Percentiles rank a stretch among this genome's conserved stretches.
Evolutionary conservation across 1,140 invertebrate species (phyloP).

Genomic region (Papilio polytes): DNA sequence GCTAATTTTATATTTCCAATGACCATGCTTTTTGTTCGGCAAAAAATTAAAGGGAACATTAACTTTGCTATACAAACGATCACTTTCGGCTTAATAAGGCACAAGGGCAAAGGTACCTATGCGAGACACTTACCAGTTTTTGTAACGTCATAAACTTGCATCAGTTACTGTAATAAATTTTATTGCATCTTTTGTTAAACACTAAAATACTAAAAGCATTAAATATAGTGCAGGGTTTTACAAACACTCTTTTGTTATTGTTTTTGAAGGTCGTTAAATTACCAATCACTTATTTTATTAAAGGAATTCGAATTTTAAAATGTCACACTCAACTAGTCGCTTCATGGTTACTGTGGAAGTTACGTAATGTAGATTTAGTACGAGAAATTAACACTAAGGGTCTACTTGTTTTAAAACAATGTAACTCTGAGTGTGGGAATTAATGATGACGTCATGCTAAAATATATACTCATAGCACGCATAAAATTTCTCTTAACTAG

Average conservation of each 20-base stretch:
- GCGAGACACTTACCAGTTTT: neutral
- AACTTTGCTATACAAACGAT: neutral
- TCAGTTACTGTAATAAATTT: constrained; percentile 20
- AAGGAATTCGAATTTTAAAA: no score
- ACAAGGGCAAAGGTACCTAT: constrained; percentile 3
- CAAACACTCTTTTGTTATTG: neutral
- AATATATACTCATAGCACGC: no score
- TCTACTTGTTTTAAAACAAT: no score
- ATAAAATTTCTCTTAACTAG: no score
- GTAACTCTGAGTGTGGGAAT: no score
- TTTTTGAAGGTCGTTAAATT: neutral
- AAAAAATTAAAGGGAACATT: neutral
- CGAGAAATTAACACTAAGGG: no score
- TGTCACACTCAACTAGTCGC: no score
- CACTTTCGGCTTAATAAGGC: neutral
- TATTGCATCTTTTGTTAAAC: neutral
- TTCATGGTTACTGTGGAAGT: no score
- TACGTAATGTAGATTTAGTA: no score
- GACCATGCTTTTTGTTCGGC: neutral
- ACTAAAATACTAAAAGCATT: neutral
- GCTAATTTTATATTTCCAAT: neutral
- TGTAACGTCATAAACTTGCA: constrained; percentile 7
- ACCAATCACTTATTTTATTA: neutral
- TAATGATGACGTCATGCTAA: no score
- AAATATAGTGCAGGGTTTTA: neutral